A percentile compares a stretch with the other conserved stretches of the same genome.
These are phyloP conservation scores for Dysmachus trigonus DNA, from an alignment of 2,888 invertebrate species.

Conservation along the genomic window DNA sequence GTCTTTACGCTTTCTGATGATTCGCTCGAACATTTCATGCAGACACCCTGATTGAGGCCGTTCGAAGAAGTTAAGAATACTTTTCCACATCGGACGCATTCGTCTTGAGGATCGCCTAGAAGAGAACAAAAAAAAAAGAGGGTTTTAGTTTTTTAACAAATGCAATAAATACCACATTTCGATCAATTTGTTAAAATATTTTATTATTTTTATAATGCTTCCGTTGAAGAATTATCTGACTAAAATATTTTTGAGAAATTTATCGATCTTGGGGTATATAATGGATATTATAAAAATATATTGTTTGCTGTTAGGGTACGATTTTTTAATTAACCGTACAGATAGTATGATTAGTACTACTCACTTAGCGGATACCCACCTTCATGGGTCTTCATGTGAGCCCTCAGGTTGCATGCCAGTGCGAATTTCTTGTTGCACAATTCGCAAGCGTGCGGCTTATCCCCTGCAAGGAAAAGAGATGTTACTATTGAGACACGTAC, in stretches of 20 bases:
- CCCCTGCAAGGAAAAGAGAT: constrained; percentile 67
- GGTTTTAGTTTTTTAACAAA: not conserved
- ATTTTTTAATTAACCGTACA: not conserved
- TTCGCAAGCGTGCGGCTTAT: constrained; percentile 77
- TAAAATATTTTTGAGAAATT: too few species aligned
- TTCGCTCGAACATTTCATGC: constrained; percentile 59
- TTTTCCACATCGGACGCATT: constrained; percentile 70
- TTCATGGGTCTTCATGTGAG: constrained; percentile 79
- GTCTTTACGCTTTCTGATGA: constrained; percentile 55
- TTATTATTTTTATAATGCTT: too few species aligned
- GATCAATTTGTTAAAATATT: too few species aligned
- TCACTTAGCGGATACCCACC: constrained; percentile 63
- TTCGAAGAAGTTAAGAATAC: constrained; percentile 63
- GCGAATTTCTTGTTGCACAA: constrained; percentile 78
- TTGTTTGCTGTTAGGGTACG: too few species aligned
- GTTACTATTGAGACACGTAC: not conserved
- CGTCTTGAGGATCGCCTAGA: constrained; percentile 70
- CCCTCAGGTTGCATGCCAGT: constrained; percentile 75
- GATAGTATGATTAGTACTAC: not conserved
- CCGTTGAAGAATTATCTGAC: too few species aligned
- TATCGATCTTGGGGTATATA: too few species aligned
- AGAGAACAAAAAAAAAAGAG: constrained; percentile 24
- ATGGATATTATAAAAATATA: too few species aligned
- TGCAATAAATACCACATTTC: too few species aligned
- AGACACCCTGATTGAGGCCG: constrained; percentile 61